Conservation (phyloP, 2,113 vertebrate species). For the Silurus glanis region DNA sequence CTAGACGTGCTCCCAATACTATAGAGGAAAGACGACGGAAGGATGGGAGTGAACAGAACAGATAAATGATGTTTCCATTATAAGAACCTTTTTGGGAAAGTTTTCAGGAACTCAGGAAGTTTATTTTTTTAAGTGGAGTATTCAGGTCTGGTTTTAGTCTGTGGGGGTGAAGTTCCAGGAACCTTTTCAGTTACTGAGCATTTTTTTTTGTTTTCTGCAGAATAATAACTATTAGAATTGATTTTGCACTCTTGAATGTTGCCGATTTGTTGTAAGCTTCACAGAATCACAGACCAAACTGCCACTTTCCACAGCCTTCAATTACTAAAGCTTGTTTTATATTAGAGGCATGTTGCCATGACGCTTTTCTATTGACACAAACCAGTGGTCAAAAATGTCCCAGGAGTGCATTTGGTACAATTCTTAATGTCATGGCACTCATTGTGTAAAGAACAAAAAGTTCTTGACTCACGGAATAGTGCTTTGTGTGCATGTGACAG, state of each 20-base stretch:
- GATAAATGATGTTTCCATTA: constrained; percentile 15
- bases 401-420: not conserved
- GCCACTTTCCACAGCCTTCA: not conserved
- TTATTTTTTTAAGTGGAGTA: constrained; percentile 5
- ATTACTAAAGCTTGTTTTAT: not conserved
- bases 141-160: not conserved
- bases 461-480: not conserved
- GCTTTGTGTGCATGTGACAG: not conserved
- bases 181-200: not conserved
- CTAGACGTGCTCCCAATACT: not conserved
- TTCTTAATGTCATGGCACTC: not conserved
- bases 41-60: not conserved
- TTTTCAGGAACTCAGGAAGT: not conserved
- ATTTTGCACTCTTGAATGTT: not conserved
- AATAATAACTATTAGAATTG: not conserved
- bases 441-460: not conserved
- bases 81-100: not conserved
- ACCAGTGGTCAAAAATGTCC: not conserved
- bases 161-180: not conserved
- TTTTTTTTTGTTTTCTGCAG: not conserved
- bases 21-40: not conserved
- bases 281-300: not conserved
- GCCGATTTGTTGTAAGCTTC: not conserved
- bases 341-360: not conserved
- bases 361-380: not conserved